Conservation (phyloP, 2,113 vertebrate genomes). For the Engystomops pustulosus region DNA sequence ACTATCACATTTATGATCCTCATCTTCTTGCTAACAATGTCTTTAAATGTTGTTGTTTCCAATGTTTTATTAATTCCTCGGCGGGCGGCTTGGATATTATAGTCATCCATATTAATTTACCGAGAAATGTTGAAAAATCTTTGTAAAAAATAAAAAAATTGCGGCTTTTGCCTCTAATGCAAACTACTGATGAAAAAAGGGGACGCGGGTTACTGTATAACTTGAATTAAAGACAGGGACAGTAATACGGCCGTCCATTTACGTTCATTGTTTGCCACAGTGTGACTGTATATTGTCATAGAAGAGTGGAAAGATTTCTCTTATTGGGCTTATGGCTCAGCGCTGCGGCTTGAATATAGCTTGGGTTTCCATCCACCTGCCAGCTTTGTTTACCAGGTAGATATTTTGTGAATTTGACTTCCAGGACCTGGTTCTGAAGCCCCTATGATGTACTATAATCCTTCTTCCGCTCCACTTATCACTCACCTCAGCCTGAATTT, state of each 20-base stretch:
- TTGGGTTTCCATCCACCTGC: neutral
- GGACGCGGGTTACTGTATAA: neutral
- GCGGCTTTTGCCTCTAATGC: neutral
- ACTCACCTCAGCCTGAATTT: constrained; percentile 16
- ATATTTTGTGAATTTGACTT: constrained; percentile 20
- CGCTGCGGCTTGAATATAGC: neutral
- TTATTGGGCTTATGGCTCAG: neutral
- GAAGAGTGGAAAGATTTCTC: neutral
- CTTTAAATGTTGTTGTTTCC: neutral
- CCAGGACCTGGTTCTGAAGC: constrained; percentile 28
- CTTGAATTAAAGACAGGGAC: neutral
- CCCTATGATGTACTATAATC: neutral
- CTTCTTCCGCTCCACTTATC: constrained; percentile 17
- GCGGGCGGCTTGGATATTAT: neutral
- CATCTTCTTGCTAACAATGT: neutral
- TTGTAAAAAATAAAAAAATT: neutral
- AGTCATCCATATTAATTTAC: neutral
- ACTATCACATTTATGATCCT: neutral
- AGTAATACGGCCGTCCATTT: constrained; percentile 5
- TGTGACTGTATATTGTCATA: neutral
- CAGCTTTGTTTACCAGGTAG: neutral
- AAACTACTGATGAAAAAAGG: neutral
- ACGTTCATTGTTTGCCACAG: neutral
- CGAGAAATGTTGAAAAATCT: neutral
- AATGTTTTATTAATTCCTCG: neutral